Conservation (phyloP, 1,140 invertebrate species). For the Hyles vespertilio region DNA sequence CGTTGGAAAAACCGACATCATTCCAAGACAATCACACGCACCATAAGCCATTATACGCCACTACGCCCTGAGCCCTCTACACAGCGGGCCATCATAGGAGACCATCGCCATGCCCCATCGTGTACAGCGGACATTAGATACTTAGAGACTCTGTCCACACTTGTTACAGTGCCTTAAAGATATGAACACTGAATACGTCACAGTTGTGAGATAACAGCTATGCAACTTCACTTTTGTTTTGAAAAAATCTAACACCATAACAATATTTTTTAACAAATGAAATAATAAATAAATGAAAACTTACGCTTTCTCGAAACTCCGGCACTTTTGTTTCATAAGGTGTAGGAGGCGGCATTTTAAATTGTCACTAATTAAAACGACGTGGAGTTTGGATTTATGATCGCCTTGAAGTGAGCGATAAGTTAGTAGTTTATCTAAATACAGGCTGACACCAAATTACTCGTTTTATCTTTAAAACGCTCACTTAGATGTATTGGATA, state of each 20-base stretch:
- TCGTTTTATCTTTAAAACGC: conserved; percentile 14
- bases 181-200: too few species aligned
- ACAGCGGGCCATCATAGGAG: too few species aligned
- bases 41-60: too few species aligned
- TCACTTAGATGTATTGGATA: conserved; percentile 15
- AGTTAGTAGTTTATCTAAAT: conserved; percentile 9
- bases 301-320: conserved; percentile 10
- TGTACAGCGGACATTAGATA: too few species aligned
- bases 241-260: not conserved
- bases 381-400: conserved; percentile 15
- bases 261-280: not conserved
- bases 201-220: conserved; percentile 4
- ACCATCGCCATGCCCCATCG: too few species aligned
- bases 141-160: too few species aligned
- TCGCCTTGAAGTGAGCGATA: conserved; percentile 38
- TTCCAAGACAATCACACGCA: too few species aligned
- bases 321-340: conserved; percentile 11
- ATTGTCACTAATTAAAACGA: conserved; percentile 7
- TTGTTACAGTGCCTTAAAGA: too few species aligned
- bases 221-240: conserved; percentile 22
- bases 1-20: too few species aligned
- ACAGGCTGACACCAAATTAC: conserved; percentile 13
- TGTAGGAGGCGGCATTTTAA: conserved; percentile 9
- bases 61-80: too few species aligned
- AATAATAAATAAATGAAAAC: conserved; percentile 3